phyloP scores from a whole-genome alignment of 2,797 vertebrate species.

The Anguilla marmorata region DNA sequence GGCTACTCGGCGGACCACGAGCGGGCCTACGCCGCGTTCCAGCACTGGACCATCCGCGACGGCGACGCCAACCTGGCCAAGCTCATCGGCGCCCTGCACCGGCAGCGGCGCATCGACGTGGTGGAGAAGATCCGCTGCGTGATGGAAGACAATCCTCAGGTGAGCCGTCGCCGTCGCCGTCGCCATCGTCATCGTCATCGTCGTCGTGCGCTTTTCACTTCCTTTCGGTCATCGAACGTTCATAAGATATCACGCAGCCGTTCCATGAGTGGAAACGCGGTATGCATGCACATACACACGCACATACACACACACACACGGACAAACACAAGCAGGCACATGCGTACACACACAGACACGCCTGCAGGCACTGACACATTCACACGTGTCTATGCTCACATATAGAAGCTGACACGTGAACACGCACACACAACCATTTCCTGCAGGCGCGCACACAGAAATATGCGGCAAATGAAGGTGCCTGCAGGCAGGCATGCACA shows the following conservation, averaged over 20 bases:
- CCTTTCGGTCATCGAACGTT: background rate
- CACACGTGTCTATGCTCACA: background rate
- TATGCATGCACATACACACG: background rate
- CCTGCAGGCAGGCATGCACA: background rate
- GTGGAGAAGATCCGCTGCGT: constrained; percentile 93
- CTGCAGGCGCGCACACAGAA: background rate
- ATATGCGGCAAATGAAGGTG: background rate
- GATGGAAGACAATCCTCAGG: constrained; percentile 94
- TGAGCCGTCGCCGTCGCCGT: constrained; percentile 49
- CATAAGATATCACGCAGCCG: background rate
- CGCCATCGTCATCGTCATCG: too few species aligned
- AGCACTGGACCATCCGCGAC: constrained; percentile 95
- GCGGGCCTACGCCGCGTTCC: constrained; percentile 88
- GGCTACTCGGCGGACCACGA: constrained; percentile 87
- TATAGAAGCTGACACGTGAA: background rate
- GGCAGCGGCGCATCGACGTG: constrained; percentile 88
- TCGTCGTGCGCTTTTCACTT: too few species aligned
- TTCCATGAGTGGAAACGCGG: background rate
- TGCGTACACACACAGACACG: background rate
- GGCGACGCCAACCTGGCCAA: constrained; percentile 91
- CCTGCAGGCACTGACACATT: background rate
- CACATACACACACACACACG: background rate
- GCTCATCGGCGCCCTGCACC: constrained; percentile 90
- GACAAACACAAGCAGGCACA: background rate
- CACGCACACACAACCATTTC: background rate